phyloP scores from a whole-genome alignment of 2,888 invertebrate species.

The Drosophila meridionalis region DNA sequence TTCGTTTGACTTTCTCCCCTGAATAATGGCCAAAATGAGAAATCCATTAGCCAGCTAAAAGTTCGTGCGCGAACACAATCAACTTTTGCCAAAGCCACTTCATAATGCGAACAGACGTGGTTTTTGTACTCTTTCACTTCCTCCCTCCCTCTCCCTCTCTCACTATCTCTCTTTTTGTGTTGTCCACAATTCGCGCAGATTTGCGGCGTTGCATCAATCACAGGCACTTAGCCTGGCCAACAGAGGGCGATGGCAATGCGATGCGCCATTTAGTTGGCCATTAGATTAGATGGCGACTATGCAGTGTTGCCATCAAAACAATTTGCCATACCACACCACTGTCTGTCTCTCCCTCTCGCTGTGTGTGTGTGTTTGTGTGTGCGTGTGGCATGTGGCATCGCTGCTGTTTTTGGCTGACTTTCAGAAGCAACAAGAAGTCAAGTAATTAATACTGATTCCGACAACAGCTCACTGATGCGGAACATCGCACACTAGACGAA shows the following conservation, averaged over 20 bases:
- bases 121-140: background rate
- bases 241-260: conserved; percentile 20
- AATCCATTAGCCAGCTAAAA: conserved; percentile 10
- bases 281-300: conserved; percentile 35
- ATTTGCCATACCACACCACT: conserved; percentile 28
- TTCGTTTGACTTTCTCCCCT: background rate
- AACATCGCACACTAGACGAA: conserved; percentile 61
- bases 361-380: background rate
- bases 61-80: conserved; percentile 7
- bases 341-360: background rate
- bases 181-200: conserved; percentile 6
- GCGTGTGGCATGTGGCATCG: conserved; percentile 31
- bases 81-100: conserved; percentile 12
- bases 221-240: conserved; percentile 23
- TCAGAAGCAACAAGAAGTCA: conserved; percentile 55
- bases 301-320: conserved; percentile 50
- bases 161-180: background rate
- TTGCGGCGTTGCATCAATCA: conserved; percentile 47
- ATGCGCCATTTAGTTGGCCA: conserved; percentile 52
- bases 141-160: background rate
- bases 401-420: conserved; percentile 33
- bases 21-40: background rate
- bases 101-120: conserved; percentile 4
- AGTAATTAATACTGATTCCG: conserved; percentile 77
- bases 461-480: conserved; percentile 59